A percentile compares a stretch with the other conserved stretches of the same genome.
Conservation (phyloP, 2,113 vertebrate genomes). For the Ancistrus triradiatus region DNA sequence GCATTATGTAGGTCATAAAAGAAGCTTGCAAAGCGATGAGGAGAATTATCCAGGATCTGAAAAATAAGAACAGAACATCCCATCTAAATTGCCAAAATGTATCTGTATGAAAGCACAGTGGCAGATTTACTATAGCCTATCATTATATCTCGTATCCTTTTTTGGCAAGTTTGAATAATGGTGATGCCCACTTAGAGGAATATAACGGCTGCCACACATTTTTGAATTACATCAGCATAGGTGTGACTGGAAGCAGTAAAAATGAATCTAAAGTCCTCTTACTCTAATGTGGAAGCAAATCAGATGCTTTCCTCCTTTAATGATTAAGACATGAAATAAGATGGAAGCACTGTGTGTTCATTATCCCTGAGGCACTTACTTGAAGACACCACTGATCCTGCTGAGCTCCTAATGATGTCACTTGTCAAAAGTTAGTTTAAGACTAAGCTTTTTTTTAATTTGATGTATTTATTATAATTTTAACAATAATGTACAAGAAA, state of each 20-base stretch:
- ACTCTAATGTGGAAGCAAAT: constrained; percentile 37
- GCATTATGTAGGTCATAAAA: too few relatives aligned
- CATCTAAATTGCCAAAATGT: too few relatives aligned
- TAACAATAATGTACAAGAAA: background rate
- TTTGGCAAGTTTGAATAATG: too few relatives aligned
- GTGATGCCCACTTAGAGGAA: constrained; percentile 18
- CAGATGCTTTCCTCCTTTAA: constrained; percentile 40
- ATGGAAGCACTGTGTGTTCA: constrained; percentile 29
- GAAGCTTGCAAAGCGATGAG: too few relatives aligned
- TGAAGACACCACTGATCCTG: constrained; percentile 37
- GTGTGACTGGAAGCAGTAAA: constrained; percentile 34
- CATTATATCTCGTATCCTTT: too few relatives aligned
- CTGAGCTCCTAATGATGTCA: constrained; percentile 44
- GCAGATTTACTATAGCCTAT: too few relatives aligned
- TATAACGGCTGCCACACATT: constrained; percentile 4
- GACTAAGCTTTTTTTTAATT: too few relatives aligned
- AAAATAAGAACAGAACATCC: too few relatives aligned
- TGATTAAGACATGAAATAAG: constrained; percentile 46
- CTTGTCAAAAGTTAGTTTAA: constrained; percentile 33
- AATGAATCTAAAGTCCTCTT: constrained; percentile 27
- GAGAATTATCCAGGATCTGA: too few relatives aligned
- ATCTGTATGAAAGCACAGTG: too few relatives aligned
- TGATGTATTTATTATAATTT: too few relatives aligned
- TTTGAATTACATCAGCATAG: constrained; percentile 30
- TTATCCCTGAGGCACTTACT: constrained; percentile 40